phyloP scores from a whole-genome alignment of 2,113 vertebrate species.

The Australoheros scitulus region DNA sequence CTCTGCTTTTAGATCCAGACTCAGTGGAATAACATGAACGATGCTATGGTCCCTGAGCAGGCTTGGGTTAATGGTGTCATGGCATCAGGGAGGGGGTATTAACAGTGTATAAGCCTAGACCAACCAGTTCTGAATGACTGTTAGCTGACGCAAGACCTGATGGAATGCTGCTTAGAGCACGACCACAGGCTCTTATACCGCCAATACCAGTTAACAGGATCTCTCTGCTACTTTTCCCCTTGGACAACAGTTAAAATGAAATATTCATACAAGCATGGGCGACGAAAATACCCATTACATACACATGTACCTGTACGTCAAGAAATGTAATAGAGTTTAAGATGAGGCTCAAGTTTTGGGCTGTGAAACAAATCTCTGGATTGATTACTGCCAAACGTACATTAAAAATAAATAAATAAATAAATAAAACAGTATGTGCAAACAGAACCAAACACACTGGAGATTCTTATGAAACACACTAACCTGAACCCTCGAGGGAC shows the following conservation, averaged over 20 bases:
- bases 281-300: background rate
- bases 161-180: slow-evolving; percentile 76
- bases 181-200: slow-evolving; percentile 59
- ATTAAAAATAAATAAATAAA: background rate
- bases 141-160: slow-evolving; percentile 76
- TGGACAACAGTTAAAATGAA: slow-evolving; percentile 3
- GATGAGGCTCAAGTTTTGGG: background rate
- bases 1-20: slow-evolving; percentile 42
- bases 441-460: background rate
- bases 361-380: slow-evolving; percentile 7
- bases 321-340: background rate
- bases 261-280: background rate
- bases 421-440: background rate
- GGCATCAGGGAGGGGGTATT: slow-evolving; percentile 72
- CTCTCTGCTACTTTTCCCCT: slow-evolving; percentile 32
- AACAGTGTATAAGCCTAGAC: slow-evolving; percentile 73
- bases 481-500: slow-evolving; percentile 19
- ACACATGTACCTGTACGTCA: background rate
- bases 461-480: slow-evolving; percentile 5
- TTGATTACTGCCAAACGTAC: background rate
- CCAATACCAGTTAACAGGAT: slow-evolving; percentile 47
- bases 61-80: slow-evolving; percentile 73
- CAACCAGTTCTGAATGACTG: slow-evolving; percentile 74
- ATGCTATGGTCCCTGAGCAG: slow-evolving; percentile 44
- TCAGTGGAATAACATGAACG: slow-evolving; percentile 54